A percentile compares a stretch with the other conserved stretches of the same genome.
These are phyloP conservation scores for Patagioenas fasciata DNA, from an alignment of 2,113 vertebrate genomes.

Conservation along the genomic window DNA sequence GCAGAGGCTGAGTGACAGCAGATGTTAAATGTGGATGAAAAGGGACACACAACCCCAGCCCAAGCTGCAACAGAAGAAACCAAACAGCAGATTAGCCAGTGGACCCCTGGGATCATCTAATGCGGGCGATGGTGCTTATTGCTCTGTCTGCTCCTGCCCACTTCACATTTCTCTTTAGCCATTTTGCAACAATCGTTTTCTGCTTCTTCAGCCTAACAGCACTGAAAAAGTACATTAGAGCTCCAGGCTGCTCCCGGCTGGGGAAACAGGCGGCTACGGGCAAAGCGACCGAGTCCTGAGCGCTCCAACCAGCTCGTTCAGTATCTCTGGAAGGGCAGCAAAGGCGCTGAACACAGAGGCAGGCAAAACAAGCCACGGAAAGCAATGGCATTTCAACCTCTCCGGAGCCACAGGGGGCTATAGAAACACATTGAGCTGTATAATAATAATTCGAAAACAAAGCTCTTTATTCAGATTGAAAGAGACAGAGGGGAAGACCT, in stretches of 20 bases:
- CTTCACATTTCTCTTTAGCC: neutral
- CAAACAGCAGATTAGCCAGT: neutral
- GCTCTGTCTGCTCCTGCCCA: neutral
- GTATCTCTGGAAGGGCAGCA: neutral
- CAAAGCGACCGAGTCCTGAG: neutral
- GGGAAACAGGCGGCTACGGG: neutral
- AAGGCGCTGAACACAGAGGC: neutral
- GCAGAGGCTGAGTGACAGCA: neutral
- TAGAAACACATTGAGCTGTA: constrained; percentile 7
- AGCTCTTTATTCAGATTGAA: neutral
- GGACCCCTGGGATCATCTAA: neutral
- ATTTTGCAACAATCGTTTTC: neutral
- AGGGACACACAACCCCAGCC: neutral
- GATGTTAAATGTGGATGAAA: accelerated
- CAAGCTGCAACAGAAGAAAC: neutral
- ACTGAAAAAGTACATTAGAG: neutral
- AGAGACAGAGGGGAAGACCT: neutral
- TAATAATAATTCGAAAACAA: neutral
- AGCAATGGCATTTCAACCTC: neutral
- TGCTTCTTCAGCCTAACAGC: neutral
- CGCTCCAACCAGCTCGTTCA: neutral
- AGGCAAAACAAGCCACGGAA: neutral
- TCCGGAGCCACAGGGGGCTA: neutral
- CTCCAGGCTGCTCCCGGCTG: neutral
- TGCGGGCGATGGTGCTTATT: neutral